Evolutionary conservation across 2,888 invertebrate species (phyloP).

Genomic region (Orgyia antiqua): DNA sequence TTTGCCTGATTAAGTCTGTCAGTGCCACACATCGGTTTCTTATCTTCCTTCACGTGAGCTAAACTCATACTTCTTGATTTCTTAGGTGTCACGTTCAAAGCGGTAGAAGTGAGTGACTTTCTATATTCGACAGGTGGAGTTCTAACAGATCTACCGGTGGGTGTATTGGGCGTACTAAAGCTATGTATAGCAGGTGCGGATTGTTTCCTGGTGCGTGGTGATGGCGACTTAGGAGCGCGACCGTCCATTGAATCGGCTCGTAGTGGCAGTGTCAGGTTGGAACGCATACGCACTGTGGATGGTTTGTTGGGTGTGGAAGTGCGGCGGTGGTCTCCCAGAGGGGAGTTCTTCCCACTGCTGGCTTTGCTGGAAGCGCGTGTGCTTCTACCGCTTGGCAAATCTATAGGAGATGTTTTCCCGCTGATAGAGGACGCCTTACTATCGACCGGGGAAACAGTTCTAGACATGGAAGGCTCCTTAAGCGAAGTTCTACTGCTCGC

Average conservation of each 20-base stretch:
- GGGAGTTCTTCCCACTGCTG: constrained; percentile 41
- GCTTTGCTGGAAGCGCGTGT: constrained; percentile 36
- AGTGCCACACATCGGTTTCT: constrained; percentile 50
- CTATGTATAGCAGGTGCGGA: constrained; percentile 61
- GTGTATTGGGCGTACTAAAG: constrained; percentile 55
- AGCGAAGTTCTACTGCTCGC: constrained; percentile 40
- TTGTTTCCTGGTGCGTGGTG: constrained; percentile 51
- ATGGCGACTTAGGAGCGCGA: constrained; percentile 23
- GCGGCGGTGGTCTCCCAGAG: constrained; percentile 29
- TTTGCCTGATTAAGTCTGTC: constrained; percentile 46
- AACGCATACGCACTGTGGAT: constrained; percentile 19
- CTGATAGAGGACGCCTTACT: constrained; percentile 51
- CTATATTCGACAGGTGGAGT: constrained; percentile 50
- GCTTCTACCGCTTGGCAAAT: constrained; percentile 26
- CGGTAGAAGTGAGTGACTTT: constrained; percentile 47
- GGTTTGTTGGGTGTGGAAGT: constrained; percentile 49
- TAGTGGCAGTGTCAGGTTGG: constrained; percentile 53
- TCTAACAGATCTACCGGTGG: constrained; percentile 41
- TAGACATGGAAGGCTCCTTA: constrained; percentile 31
- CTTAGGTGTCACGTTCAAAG: constrained; percentile 44
- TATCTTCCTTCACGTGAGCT: constrained; percentile 41
- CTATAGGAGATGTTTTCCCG: constrained; percentile 44
- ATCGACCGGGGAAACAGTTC: constrained; percentile 44
- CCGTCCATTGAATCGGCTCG: constrained; percentile 33
- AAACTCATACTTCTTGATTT: constrained; percentile 67